Base-by-base conservation (phyloP, 2,888 invertebrate species). In the Drosophila parthenogenetica region DNA sequence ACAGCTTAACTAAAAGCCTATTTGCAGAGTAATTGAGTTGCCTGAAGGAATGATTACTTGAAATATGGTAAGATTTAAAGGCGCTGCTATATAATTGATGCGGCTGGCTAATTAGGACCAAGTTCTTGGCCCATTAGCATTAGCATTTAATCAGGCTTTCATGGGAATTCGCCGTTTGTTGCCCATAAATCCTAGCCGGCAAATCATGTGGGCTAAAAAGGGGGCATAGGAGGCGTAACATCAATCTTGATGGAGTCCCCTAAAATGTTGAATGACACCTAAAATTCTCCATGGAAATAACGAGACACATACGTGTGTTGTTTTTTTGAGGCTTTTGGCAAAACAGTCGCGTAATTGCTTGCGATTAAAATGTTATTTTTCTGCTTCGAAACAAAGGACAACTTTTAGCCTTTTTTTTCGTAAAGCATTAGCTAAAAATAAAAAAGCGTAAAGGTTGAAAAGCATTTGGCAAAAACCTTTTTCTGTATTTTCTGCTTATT, bases 161-260 rank as follows among this genome's bases (percentile, higher is more conserved):
- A 14, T 3, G 46, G 17, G 14, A 5, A 17, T 8, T 13, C 8
- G 37, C 32, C 39, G 55, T 77, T 69, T 69, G 69, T 60, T 45
- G 42, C 76, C 70, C 58, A 85, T 85, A 82, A 82, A 85, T 81
- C 67, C 63, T 43, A 37, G 57, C 25, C 55, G 48, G 51, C 29
- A 61, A 66, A 76, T 82, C 69, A 64, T 85, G 69, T 69, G 76
- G 62, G 50, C 60, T 60, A 5, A 11, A 0, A 7, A 74, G 39
- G 63, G 17, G 49, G 40, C 65, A 0, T 7, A 8, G 5, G 29
- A 5, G 29, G 29, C 29, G 29, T 29, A 8, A 57, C 87, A 82
- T 82, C 86, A 79, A 87, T 87, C 81, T 81, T 68, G 53, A 13
- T 59, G 40, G 51, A 46, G 3, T 7, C n/a, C 7, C 48, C 13